Evolutionary conservation across 1,140 invertebrate species (phyloP).

Genomic region (Listronotus bonariensis): DNA sequence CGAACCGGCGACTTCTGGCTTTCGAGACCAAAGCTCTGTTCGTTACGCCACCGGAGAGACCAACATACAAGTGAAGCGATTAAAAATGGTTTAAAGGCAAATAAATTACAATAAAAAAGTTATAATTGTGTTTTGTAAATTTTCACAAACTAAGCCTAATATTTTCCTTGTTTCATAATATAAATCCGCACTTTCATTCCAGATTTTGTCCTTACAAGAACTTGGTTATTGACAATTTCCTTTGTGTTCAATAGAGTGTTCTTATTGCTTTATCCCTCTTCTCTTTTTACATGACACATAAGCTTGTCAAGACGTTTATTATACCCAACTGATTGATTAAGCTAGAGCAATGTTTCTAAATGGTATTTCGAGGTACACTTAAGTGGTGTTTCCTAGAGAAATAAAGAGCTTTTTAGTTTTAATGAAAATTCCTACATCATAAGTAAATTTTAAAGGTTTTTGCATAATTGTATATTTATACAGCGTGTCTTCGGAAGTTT

Average conservation of each 20-base stretch:
- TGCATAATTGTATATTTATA: no score
- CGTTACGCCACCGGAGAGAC: no score
- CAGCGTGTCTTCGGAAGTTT: no score
- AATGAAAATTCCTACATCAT: neutral
- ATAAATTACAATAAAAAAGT: no score
- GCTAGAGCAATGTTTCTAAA: slow-evolving; percentile 27
- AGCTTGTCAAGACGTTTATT: slow-evolving; percentile 33
- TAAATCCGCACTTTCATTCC: no score
- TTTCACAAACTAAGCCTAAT: no score
- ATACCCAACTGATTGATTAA: slow-evolving; percentile 30
- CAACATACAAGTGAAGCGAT: no score
- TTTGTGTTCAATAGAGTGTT: slow-evolving; percentile 21
- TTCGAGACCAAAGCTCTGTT: no score
- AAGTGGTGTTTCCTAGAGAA: slow-evolving; percentile 13
- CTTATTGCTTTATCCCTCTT: slow-evolving; percentile 31
- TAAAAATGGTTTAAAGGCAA: no score
- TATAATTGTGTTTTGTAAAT: no score
- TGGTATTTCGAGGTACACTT: slow-evolving; percentile 24
- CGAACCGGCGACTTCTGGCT: no score
- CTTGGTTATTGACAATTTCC: slow-evolving; percentile 28
- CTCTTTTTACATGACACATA: slow-evolving; percentile 31
- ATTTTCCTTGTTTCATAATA: no score
- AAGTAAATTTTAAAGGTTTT: neutral
- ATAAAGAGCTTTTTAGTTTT: slow-evolving; percentile 1
- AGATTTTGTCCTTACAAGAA: slow-evolving; percentile 9